These are phyloP conservation scores for Nemurella pictetii DNA, from an alignment of 2,888 invertebrate genomes.

Conservation along the genomic window DNA sequence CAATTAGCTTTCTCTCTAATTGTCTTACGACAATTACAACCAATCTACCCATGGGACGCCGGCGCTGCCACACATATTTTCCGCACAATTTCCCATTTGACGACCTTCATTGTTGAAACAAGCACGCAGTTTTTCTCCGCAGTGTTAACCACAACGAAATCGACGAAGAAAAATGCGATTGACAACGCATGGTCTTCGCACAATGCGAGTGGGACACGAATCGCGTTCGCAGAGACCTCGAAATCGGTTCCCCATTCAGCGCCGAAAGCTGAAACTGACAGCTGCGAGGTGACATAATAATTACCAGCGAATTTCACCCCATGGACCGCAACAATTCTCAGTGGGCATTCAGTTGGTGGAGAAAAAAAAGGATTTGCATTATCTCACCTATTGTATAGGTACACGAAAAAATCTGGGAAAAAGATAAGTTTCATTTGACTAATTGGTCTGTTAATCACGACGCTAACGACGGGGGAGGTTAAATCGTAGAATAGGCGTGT, in stretches of 20 bases:
- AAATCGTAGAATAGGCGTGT: not conserved
- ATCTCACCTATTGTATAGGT: no score
- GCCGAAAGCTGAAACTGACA: not conserved
- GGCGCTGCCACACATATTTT: not conserved
- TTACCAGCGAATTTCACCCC: no score
- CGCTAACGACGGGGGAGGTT: not conserved
- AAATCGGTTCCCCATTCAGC: not conserved
- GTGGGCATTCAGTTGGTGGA: no score
- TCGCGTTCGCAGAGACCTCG: not conserved
- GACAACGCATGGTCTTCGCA: not conserved
- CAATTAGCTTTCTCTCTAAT: not conserved
- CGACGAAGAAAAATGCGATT: not conserved
- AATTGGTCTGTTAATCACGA: not conserved
- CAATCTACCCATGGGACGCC: not conserved
- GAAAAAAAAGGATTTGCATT: no score
- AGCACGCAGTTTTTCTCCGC: not conserved
- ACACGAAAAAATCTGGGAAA: no score
- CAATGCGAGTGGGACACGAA: no score
- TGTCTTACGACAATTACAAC: not conserved
- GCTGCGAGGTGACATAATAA: not conserved
- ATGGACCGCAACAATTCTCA: no score
- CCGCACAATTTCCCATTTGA: not conserved
- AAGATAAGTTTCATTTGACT: no score
- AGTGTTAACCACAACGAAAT: not conserved
- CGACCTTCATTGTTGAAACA: not conserved